Evolutionary conservation across 2,888 invertebrate species (phyloP).

Genomic region (Agrotis clavis): DNA sequence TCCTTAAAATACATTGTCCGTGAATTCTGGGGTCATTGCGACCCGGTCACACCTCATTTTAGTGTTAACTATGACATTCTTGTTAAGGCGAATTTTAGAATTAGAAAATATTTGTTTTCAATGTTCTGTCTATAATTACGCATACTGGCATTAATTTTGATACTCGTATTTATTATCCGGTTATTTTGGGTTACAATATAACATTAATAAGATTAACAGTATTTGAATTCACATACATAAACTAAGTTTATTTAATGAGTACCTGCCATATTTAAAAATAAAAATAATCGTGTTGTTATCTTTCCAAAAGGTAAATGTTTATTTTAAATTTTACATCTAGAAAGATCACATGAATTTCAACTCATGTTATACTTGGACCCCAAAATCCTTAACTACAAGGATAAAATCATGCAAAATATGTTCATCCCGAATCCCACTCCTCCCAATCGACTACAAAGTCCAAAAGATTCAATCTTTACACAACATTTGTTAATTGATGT

Average conservation of each 20-base stretch:
- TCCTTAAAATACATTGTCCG: conserved; percentile 89
- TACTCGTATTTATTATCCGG: background rate
- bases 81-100: conserved; percentile 29
- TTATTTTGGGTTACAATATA: background rate
- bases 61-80: conserved; percentile 72
- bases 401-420: conserved; percentile 58
- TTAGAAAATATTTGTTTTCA: background rate
- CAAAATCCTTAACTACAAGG: background rate
- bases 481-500: conserved; percentile 74
- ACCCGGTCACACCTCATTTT: conserved; percentile 85
- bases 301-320: too few relatives aligned
- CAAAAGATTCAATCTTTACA: conserved; percentile 73
- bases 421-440: conserved; percentile 47
- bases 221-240: background rate
- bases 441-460: conserved; percentile 42
- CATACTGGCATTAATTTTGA: too few relatives aligned
- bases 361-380: too few relatives aligned
- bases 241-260: background rate
- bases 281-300: too few relatives aligned
- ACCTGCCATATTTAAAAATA: too few relatives aligned
- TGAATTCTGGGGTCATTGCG: conserved; percentile 85
- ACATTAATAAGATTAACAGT: background rate
- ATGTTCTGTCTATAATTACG: background rate
- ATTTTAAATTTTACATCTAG: background rate
- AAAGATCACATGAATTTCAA: background rate